Evolutionary conservation across 1,140 invertebrate species (phyloP).

Genomic region (Holotrichia oblita): DNA sequence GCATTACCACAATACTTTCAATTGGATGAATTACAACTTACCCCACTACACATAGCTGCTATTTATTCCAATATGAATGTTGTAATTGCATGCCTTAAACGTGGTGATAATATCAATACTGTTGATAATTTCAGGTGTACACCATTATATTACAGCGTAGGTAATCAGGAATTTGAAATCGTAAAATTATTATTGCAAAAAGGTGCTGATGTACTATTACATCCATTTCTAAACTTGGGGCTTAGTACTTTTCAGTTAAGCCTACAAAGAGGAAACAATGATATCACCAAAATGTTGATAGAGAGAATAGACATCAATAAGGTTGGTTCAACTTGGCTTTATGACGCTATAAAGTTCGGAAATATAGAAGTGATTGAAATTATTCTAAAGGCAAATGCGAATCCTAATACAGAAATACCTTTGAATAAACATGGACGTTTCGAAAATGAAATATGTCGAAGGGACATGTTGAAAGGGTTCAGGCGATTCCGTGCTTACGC

Average conservation of each 20-base stretch:
- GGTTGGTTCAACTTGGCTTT: background rate
- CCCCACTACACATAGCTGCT: too few species aligned
- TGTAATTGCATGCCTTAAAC: too few species aligned
- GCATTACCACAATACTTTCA: too few species aligned
- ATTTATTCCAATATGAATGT: too few species aligned
- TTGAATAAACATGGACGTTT: background rate
- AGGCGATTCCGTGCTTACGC: background rate
- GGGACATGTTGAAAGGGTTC: background rate
- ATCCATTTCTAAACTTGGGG: background rate
- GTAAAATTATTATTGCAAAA: background rate
- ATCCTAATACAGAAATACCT: background rate
- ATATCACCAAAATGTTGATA: too few species aligned
- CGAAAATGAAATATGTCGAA: background rate
- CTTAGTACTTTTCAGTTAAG: background rate
- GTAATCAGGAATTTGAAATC: too few species aligned
- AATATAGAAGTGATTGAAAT: background rate
- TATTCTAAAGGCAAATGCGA: background rate
- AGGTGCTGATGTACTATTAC: background rate
- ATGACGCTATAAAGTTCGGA: background rate
- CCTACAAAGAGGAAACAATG: background rate
- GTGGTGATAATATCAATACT: too few species aligned
- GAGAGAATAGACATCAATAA: too few species aligned
- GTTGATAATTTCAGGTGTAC: too few species aligned
- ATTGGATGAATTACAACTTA: too few species aligned
- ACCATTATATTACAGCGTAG: too few species aligned